Base-by-base conservation (phyloP, 2,797 vertebrate genomes). In the Rhadinocentrus ornatus region DNA sequence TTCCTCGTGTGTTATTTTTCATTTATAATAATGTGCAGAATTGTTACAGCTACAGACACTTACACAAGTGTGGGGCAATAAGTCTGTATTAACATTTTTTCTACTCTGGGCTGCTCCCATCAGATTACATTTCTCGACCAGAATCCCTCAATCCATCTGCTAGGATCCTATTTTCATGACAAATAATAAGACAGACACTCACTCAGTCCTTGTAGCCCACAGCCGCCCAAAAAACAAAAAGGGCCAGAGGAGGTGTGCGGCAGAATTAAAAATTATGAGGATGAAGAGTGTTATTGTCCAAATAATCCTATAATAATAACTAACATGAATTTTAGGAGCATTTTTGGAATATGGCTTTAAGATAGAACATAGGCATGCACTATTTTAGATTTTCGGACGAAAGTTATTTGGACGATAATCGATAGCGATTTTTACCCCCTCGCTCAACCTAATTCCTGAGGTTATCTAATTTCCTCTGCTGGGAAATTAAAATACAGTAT, bases 101-200 rank as follows among this genome's bases (percentile, higher is more conserved):
- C 69, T 34, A 34, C 32, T 66, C 32, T 70, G 1, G 70, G 53
- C 58, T 26, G n/a, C 72, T 82, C 59, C 54, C 61, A 66, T 81
- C 62, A 72, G 11, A 35, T 35, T 71, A 52, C 50, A 81, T 82
- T 80, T 83, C 66, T 78, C 66, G 44, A 62, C 27, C 69, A 78
- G 70, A 80, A 79, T 83, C 60, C 35, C 35, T 35, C 35, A 10
- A 35, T 35, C 35, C 35, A 35, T 35, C 35, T 35, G 11, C 35
- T 12, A 3, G 12, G 12, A 35, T 35, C 35, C 9, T 11, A 35
- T 35, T 35, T 35, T 65, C 64, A 81, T 85, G 82, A 83, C 74
- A 80, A 78, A 87, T 35, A 86, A 71, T 84, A 68, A 77, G 66
- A 78, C 37, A 71, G 70, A 46, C 68, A 66, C 48, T 39, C 13